These are phyloP conservation scores for Sinodicranocentrus sp. DNA, from an alignment of 2,888 invertebrate genomes.

Conservation along the genomic window DNA sequence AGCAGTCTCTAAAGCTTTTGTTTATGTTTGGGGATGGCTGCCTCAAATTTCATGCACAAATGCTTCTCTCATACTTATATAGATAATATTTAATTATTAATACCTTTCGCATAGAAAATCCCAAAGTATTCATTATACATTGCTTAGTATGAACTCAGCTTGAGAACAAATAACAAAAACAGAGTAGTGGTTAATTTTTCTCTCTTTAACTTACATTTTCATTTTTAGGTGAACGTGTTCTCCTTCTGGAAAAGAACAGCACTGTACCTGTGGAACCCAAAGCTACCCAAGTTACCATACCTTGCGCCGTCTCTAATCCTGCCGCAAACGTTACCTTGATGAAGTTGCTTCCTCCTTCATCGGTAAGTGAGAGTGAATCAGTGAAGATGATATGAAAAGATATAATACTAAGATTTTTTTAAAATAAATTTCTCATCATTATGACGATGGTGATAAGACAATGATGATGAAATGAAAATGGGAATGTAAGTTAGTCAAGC, in stretches of 20 bases:
- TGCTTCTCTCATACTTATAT: too few relatives aligned
- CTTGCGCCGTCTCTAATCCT: constrained; percentile 69
- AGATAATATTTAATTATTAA: too few relatives aligned
- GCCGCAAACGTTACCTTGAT: constrained; percentile 66
- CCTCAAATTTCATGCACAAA: too few relatives aligned
- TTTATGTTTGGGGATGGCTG: neutral
- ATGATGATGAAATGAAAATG: constrained; percentile 56
- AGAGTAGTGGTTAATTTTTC: neutral
- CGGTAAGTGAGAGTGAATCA: constrained; percentile 41
- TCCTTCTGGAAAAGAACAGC: constrained; percentile 66
- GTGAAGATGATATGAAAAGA: neutral
- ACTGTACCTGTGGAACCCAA: constrained; percentile 53
- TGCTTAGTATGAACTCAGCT: too few relatives aligned
- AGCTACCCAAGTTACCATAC: constrained; percentile 46
- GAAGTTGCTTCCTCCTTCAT: constrained; percentile 64
- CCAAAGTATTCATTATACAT: too few relatives aligned
- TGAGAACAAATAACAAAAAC: neutral
- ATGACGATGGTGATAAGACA: neutral
- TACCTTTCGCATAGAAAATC: too few relatives aligned
- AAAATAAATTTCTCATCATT: constrained; percentile 9
- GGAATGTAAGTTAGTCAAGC: neutral
- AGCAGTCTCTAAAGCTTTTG: constrained; percentile 3
- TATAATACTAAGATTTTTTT: constrained; percentile 14
- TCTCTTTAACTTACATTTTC: constrained; percentile 1
- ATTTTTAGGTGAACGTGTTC: constrained; percentile 64